Evolutionary conservation across 2,888 invertebrate genomes (phyloP), one percentile per base, ranked within the genome.

Genomic region (Trissolcus japonicus): DNA sequence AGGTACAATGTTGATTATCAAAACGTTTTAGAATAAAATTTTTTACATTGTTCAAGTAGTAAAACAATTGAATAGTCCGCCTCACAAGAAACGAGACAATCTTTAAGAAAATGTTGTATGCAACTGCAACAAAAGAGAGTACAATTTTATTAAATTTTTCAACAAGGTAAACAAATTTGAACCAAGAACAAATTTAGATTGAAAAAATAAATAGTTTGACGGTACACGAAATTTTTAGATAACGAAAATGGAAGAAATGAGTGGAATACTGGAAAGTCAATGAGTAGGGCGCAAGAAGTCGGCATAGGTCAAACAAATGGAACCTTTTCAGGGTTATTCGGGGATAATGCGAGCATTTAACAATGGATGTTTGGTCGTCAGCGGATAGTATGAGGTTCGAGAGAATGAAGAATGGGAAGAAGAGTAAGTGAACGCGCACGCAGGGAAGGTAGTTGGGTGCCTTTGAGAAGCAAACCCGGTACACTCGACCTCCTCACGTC

Each of bases 271-370:
- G 80, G 82, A 81, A 61, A 62, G 76, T 74, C 59, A 74, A 73
- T 71, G 72, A 71, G 69, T 51, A 59, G 50, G 29, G 76, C 14
- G 54, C 69, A 79, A 80, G 78, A 80, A 79, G 79, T 80, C 80
- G 79, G 77, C 78, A 73, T 65, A 78, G 80, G 79, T 80, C 82
- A 84, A 83, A 84, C 85, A 86, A 86, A 86, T 85, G 84, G 85
- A 84, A 83, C 80, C 82, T 82, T 83, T 82, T 81, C 79, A 80
- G 77, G 79, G 80, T 81, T 80, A 81, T 82, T 81, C 80, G 79
- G 80, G 85, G 81, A 86, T 86, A 87, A 87, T 84, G 82, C 81
- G 74, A 61, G 82, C 82, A 80, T 82, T 86, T 83, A 83, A 87
- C 86, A 87, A 86, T 84, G 80, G 83, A 62, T 82, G 82, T 84